These are phyloP conservation scores for Drosophila buzzatii DNA, from an alignment of 2,888 invertebrate species.

Conservation along the genomic window DNA sequence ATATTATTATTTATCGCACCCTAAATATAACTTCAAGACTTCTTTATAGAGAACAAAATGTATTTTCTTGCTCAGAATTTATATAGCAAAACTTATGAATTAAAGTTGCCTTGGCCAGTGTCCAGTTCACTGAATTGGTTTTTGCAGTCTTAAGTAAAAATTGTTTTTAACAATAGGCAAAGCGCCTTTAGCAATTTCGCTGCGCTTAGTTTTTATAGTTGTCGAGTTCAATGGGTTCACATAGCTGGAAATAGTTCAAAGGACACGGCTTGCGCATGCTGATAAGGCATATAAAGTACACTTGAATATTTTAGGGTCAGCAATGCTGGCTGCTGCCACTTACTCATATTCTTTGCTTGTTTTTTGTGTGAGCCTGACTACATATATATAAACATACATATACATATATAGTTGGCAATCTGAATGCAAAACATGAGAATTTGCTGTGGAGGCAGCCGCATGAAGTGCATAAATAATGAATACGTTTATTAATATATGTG, in stretches of 20 bases:
- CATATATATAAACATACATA: background rate
- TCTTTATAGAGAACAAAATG: too few relatives aligned
- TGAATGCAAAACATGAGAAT: conserved; percentile 54
- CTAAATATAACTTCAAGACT: too few relatives aligned
- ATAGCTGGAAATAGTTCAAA: conserved; percentile 5
- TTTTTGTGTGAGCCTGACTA: conserved; percentile 4
- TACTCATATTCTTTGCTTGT: background rate
- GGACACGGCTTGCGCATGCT: conserved; percentile 7
- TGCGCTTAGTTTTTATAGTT: background rate
- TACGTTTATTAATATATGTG: conserved; percentile 51
- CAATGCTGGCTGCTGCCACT: conserved; percentile 2
- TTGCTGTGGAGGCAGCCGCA: conserved; percentile 30
- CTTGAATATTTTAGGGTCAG: conserved; percentile 16
- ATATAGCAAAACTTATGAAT: background rate
- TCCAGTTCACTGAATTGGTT: background rate
- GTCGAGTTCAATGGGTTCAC: background rate
- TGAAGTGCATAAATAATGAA: conserved; percentile 67
- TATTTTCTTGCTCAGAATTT: background rate
- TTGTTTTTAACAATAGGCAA: background rate
- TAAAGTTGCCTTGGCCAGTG: background rate
- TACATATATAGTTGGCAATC: conserved; percentile 11
- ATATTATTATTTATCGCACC: too few relatives aligned
- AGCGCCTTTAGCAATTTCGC: background rate
- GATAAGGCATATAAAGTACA: conserved; percentile 13
- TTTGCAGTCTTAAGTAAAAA: background rate